These are phyloP conservation scores for Corydoras maculifer DNA, from an alignment of 2,113 vertebrate genomes.

Conservation along the genomic window DNA sequence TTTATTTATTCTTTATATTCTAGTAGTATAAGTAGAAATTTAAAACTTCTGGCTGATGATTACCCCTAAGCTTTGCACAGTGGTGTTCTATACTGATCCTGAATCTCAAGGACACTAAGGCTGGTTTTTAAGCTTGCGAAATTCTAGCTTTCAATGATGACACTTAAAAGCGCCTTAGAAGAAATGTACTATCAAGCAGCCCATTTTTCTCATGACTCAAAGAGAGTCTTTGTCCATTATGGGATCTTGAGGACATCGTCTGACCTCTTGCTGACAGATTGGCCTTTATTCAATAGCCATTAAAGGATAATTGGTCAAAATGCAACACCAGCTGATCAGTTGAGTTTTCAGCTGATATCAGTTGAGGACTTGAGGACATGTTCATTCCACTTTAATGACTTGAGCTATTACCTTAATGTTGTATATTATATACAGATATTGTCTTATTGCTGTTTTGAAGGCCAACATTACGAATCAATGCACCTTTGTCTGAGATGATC, in stretches of 20 bases:
- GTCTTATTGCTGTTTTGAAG: too few species aligned
- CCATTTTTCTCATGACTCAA: slow-evolving; percentile 13
- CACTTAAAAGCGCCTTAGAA: slow-evolving; percentile 11
- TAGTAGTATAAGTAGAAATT: too few species aligned
- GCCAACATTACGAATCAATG: too few species aligned
- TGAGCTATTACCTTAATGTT: too few species aligned
- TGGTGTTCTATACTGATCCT: background rate
- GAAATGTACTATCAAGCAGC: slow-evolving; percentile 7
- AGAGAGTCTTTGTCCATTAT: slow-evolving; percentile 16
- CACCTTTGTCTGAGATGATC: too few species aligned
- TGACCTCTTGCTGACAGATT: slow-evolving; percentile 30
- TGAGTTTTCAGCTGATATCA: background rate
- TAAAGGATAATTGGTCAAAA: slow-evolving; percentile 10
- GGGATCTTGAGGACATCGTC: slow-evolving; percentile 18
- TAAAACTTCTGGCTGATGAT: too few species aligned
- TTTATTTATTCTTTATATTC: too few species aligned
- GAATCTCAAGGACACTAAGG: background rate
- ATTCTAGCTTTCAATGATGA: slow-evolving; percentile 10
- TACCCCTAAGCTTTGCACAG: too few species aligned
- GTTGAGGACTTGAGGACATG: background rate
- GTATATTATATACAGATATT: too few species aligned
- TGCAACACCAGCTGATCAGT: background rate
- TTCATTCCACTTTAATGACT: too few species aligned
- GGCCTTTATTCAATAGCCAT: background rate
- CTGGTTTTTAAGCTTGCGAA: slow-evolving; percentile 10